Evolutionary conservation across 2,888 invertebrate species (phyloP).

Genomic region (Diarsia mendica): DNA sequence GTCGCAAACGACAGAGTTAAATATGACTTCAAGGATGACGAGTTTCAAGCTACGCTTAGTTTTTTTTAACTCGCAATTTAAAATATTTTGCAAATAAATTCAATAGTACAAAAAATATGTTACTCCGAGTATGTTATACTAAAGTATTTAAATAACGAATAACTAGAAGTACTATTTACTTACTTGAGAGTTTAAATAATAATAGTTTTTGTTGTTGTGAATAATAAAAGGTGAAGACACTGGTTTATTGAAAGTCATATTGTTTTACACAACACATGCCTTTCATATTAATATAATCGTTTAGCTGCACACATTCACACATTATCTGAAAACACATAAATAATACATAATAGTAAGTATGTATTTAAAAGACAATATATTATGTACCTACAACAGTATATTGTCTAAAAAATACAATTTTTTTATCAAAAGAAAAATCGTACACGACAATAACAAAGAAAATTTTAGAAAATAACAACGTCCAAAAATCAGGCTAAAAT

Average conservation of each 20-base stretch:
- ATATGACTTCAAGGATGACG: constrained; percentile 41
- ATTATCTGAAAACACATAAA: constrained; percentile 24
- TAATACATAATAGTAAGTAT: background rate
- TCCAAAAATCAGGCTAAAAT: background rate
- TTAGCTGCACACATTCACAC: background rate
- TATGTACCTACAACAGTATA: background rate
- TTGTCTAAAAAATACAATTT: background rate
- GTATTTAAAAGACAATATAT: constrained; percentile 13
- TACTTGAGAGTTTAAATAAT: background rate
- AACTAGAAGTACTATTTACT: background rate
- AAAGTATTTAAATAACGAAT: background rate
- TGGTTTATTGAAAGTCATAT: constrained; percentile 16
- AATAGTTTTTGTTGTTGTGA: background rate
- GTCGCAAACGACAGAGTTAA: constrained; percentile 25
- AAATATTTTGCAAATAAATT: background rate
- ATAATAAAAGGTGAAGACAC: background rate
- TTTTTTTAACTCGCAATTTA: background rate
- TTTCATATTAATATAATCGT: constrained; percentile 21
- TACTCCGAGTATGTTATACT: no score
- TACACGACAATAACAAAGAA: background rate
- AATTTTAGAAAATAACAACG: background rate
- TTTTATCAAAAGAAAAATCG: background rate
- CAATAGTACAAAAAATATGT: background rate
- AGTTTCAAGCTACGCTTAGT: constrained; percentile 5
- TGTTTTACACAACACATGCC: background rate